Percentiles rank a stretch among this genome's conserved stretches.
phyloP scores from a whole-genome alignment of 2,113 vertebrate genomes.

The Ivindomyrus marchei region DNA sequence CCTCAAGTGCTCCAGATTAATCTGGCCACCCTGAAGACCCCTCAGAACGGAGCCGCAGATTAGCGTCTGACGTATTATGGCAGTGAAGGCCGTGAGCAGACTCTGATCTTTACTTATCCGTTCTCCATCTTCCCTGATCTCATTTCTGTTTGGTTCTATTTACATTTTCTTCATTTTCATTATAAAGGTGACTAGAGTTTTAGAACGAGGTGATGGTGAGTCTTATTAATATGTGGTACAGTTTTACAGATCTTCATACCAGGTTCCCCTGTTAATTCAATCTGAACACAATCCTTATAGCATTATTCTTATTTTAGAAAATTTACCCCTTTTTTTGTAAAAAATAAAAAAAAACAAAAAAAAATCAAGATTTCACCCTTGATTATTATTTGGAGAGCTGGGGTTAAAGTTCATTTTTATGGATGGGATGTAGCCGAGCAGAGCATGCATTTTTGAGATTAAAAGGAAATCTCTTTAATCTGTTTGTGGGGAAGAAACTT shows the following conservation, averaged over 20 bases:
- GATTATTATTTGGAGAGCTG: not conserved
- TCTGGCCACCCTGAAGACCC: not conserved
- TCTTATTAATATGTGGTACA: not conserved
- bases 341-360: not conserved
- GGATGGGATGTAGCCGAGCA: not conserved
- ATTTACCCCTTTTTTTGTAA: not conserved
- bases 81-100: not conserved
- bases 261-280: not conserved
- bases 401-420: constrained; percentile 5
- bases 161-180: not conserved
- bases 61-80: not conserved
- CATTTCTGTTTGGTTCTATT: not conserved
- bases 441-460: not conserved
- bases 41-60: not conserved
- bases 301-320: not conserved
- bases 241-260: not conserved
- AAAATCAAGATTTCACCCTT: not conserved
- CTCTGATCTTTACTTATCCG: not conserved
- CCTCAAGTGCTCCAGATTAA: not conserved
- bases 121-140: not conserved
- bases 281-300: not conserved
- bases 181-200: not conserved
- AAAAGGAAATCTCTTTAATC: not conserved
- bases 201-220: not conserved
- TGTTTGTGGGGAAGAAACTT: not conserved